Evolutionary conservation across 2,113 vertebrate genomes (phyloP), one percentile per base, ranked within the genome.

Genomic region (Calidris pygmaea): DNA sequence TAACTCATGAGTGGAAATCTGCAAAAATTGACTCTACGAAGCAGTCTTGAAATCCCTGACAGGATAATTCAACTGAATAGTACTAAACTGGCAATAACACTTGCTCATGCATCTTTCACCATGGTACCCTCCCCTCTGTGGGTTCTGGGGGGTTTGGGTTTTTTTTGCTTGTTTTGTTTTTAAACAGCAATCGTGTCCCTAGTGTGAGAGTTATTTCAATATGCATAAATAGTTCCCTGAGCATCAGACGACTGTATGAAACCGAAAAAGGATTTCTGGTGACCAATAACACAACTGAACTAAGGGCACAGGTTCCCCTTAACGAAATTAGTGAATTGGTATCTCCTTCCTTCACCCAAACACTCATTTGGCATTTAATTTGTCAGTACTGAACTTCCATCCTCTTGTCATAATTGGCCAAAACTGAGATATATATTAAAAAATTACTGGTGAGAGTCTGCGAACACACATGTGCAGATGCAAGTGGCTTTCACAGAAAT

Each of bases 121-220:
- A 12, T 0, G 0, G 14, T 50, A 34, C 24, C 45, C 19, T 67
- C 35, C 27, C 24, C n/a, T 77, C 65, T 41, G 29, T 1, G 4
- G 45, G 14, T 24, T 39, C 14, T 1, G 16, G 3, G 20, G 3
- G 26, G 2, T n/a, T 23, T 26, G 14, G 6, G 5, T 3, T 4
- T 6, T 74, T 77, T 34, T 58, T 21, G 3, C 5, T 12, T 41
- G 7, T 5, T 52, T n/a, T 9, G 7, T 6, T 56, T 37, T 11
- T 4, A 27, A 85, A 48, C 14, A 82, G 22, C 10, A 11, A 73
- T 29, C 20, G 4, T 22, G 7, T 22, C 45, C 32, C n/a, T 47
- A 27, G n/a, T 19, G 20, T 6, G 3, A 79, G n/a, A 86, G 8
- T 47, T 77, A 60, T 37, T 76, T 37, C 67, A 43, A 56, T 0